These are phyloP conservation scores for mouse (Mus musculus) DNA, from an alignment of 2,113 vertebrate genomes.

Conservation along the genomic window GRCm39 chr16:33747501-33748000, in stretches of 20 bases:
- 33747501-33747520: too few species aligned
- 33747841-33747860: neutral
- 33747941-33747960: neutral
- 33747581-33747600: neutral
- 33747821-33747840: slow-evolving; percentile 34
- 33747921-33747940: neutral
- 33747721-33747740: neutral
- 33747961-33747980: slow-evolving; percentile 2
- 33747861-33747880: neutral
- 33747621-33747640: slow-evolving; percentile 7
- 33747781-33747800: neutral
- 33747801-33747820: slow-evolving; percentile 29
- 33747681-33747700: slow-evolving; percentile 21
- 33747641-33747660: slow-evolving; percentile 12
- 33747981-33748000: neutral
- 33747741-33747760: neutral
- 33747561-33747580: too few species aligned
- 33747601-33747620: neutral
- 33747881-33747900: neutral
- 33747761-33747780: slow-evolving; percentile 15
- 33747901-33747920: slow-evolving; percentile 45
- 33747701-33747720: neutral
- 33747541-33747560: too few species aligned
- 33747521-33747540: too few species aligned
- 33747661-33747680: slow-evolving; percentile 9